Base-by-base conservation (phyloP, 2,797 vertebrate genomes). In the Toxotes lorentzi region DNA sequence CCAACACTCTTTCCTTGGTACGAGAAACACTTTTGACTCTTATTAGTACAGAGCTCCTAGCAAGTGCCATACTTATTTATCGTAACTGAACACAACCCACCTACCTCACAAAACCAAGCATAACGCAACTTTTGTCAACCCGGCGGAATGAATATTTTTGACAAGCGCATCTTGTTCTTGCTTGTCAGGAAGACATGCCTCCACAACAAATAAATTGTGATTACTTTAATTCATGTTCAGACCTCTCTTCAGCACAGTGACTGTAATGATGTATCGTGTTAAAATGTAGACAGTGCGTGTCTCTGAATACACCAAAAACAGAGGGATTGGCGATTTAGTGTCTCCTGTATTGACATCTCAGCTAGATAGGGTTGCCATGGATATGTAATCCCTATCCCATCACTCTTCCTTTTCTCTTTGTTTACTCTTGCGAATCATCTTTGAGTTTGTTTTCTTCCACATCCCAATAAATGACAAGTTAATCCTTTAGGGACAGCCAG, bases 401-500 rank as follows among this genome's bases (percentile, higher is more conserved):
- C 40, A 13, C 17, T 38, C 60, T 21, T 23, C 16, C 35, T 41
- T 27, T 47, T 41, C 30, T 38, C 61, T 69, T 70, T 70, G 50
- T 90, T 81, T 86, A 76, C 70, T 71, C 77, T 82, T 64, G 34
- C 71, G 79, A 70, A 89, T 85, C 72, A 84, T 75, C 82, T 69
- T 71, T 62, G 63, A 73, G 76, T 81, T 82, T 78, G 66, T 86
- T 89, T 86, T 76, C 63, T 45, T 76, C 54, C 79, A 78, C 66
- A 70, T 83, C 57, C 73, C 75, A 81, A 79, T 87, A 83, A 87
- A 86, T 67, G 77, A 53, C 78, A 43, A 45, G 73, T 89, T 91
- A 90, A 90, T 91, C 82, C 83, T 82, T 67, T 67, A 43, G 84
- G 64, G 85, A 88, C 68, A 83, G 68, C 57, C 32, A 58, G 70